Evolutionary conservation across 2,888 invertebrate species (phyloP).

Genomic region (Drosophila villosipedis): DNA sequence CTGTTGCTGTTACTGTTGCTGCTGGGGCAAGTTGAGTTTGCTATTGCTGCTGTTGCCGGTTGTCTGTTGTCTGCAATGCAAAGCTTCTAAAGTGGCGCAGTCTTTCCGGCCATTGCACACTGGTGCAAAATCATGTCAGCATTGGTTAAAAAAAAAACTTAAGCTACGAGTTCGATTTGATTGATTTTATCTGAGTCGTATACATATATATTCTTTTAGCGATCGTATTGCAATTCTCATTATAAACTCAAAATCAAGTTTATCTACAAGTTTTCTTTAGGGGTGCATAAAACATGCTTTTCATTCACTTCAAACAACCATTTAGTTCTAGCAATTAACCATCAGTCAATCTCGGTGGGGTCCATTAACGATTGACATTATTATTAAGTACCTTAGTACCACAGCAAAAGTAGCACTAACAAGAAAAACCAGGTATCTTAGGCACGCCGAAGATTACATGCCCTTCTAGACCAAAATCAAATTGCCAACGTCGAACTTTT

Average conservation of each 20-base stretch:
- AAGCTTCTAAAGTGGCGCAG: constrained; percentile 53
- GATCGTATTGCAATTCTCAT: neutral
- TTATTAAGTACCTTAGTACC: neutral
- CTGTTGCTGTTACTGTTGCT: neutral
- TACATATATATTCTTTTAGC: neutral
- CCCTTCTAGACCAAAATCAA: neutral
- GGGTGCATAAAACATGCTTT: neutral
- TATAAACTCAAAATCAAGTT: neutral
- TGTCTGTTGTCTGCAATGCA: constrained; percentile 8
- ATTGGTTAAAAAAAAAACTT: neutral
- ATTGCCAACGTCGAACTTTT: neutral
- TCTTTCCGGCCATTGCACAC: constrained; percentile 55
- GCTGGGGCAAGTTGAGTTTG: constrained; percentile 4
- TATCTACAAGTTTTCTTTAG: neutral
- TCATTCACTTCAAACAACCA: neutral
- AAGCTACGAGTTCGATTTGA: neutral
- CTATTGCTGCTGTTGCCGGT: neutral
- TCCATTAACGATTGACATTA: constrained; percentile 20
- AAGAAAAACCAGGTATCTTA: neutral
- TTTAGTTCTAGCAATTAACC: constrained; percentile 2
- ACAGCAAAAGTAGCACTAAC: neutral
- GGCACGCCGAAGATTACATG: neutral
- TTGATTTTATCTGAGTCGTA: neutral
- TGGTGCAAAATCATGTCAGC: constrained; percentile 16
- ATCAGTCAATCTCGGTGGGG: constrained; percentile 6